Conservation (phyloP, 2,797 vertebrate species). For the Typhlichthys subterraneus region DNA sequence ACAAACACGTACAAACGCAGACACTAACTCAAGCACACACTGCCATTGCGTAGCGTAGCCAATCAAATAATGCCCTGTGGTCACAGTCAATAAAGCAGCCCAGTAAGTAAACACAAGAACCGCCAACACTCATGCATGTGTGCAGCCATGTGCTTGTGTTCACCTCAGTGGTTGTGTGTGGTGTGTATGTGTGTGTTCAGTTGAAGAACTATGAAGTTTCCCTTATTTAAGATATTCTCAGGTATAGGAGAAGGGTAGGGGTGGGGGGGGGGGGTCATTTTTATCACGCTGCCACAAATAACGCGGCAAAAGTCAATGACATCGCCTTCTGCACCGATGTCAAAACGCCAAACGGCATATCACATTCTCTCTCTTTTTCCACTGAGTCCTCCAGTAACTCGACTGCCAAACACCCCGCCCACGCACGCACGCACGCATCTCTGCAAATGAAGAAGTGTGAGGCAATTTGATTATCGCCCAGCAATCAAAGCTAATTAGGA, state of each 20-base stretch:
- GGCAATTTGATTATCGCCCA: conserved; percentile 72
- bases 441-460: conserved; percentile 62
- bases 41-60: conserved; percentile 15
- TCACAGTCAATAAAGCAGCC: conserved; percentile 38
- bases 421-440: conserved; percentile 34
- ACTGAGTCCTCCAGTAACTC: conserved; percentile 14
- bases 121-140: conserved; percentile 33
- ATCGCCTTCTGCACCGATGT: conserved; percentile 30
- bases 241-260: conserved; percentile 16
- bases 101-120: conserved; percentile 11
- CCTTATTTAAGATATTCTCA: conserved; percentile 43
- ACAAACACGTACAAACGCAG: neutral
- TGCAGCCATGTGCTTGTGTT: conserved; percentile 7
- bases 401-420: conserved; percentile 36
- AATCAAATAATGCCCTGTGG: conserved; percentile 25
- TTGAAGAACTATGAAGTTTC: conserved; percentile 47
- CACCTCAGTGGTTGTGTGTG: neutral
- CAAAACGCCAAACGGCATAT: conserved; percentile 37
- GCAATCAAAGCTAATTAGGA: conserved; percentile 71
- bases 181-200: conserved; percentile 17
- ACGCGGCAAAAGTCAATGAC: conserved; percentile 48
- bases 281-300: conserved; percentile 53
- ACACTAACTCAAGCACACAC: neutral
- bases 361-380: conserved; percentile 30
- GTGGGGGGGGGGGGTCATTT: conserved; percentile 39